phyloP scores from a whole-genome alignment of 2,797 vertebrate genomes.

The Alca torda region DNA sequence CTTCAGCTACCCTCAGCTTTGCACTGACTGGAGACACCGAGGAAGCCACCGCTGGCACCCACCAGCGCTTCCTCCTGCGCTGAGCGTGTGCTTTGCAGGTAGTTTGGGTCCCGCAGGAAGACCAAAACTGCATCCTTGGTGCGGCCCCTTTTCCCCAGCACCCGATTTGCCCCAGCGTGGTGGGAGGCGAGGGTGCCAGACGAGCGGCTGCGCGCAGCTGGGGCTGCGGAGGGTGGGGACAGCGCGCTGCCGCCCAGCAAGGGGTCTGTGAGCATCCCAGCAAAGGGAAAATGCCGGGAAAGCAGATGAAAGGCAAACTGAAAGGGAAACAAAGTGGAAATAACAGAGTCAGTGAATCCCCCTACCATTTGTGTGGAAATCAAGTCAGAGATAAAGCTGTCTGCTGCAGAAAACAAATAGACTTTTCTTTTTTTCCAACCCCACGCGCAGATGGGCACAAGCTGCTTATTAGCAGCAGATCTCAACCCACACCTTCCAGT shows the following conservation, averaged over 20 bases:
- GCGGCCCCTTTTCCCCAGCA: accelerated
- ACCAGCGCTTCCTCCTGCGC: not conserved
- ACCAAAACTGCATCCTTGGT: accelerated
- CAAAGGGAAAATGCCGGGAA: not conserved
- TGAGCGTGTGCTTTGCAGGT: not conserved
- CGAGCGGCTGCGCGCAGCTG: not conserved
- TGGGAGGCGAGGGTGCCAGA: not conserved
- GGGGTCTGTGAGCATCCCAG: not conserved
- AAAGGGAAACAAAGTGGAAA: not conserved
- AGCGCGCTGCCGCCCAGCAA: accelerated
- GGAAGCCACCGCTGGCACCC: not conserved
- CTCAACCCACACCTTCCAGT: not conserved
- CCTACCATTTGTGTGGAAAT: not conserved
- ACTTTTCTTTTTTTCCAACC: not conserved
- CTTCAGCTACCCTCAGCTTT: not conserved
- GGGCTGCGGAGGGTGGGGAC: not conserved
- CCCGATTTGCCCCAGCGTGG: not conserved
- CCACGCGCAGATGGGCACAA: not conserved
- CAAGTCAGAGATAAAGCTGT: not conserved
- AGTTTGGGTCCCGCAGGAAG: not conserved
- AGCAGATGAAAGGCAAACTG: not conserved
- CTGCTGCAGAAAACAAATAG: not conserved
- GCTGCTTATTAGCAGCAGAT: not conserved
- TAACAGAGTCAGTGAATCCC: not conserved
- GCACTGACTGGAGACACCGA: accelerated